Conservation (phyloP, 1,140 invertebrate genomes). For the Lepidurus couesii region DNA sequence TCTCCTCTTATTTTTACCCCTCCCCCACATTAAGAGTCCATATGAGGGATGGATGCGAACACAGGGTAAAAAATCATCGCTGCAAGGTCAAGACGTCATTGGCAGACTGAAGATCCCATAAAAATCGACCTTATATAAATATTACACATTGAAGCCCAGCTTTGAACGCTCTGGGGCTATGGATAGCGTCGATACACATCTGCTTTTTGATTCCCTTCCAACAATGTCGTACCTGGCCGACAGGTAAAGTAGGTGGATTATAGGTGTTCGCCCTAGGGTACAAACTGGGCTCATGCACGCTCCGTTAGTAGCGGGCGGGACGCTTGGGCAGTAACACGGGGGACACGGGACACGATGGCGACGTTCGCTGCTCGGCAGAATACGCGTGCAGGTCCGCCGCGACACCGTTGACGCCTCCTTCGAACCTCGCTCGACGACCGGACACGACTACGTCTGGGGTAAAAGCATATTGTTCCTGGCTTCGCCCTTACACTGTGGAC, state of each 20-base stretch:
- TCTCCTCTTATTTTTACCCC: no score
- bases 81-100: no score
- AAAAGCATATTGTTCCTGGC: neutral
- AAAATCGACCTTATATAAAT: neutral
- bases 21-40: no score
- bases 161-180: neutral
- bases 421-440: neutral
- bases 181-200: neutral
- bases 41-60: no score
- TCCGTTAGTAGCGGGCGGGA: neutral
- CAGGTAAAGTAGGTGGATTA: neutral
- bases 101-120: no score
- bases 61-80: no score
- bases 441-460: neutral
- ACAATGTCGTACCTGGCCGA: neutral
- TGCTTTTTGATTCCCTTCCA: conserved; percentile 13
- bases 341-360: neutral
- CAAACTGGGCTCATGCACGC: conserved; percentile 5
- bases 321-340: neutral
- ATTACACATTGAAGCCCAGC: neutral
- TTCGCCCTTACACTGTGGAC: neutral
- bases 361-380: neutral
- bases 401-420: neutral
- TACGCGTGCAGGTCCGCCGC: neutral
- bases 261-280: neutral